Evolutionary conservation across 2,888 invertebrate species (phyloP).

Genomic region (Tupiocoris notatus): DNA sequence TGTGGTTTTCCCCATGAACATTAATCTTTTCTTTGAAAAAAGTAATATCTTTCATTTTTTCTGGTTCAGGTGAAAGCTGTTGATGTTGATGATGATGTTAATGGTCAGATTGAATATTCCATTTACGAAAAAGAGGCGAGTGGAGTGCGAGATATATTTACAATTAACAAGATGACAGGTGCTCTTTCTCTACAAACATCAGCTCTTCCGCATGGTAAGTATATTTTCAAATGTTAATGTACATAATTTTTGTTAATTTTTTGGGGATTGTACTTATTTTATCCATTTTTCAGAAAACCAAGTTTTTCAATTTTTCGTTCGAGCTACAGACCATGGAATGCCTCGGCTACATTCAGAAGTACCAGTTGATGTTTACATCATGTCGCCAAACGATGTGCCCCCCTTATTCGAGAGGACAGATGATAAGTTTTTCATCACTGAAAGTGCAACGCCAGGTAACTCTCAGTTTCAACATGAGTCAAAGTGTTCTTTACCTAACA

Average conservation of each 20-base stretch:
- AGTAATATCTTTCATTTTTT: too few relatives aligned
- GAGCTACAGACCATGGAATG: constrained; percentile 78
- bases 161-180: constrained; percentile 72
- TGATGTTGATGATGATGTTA: constrained; percentile 75
- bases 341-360: constrained; percentile 76
- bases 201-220: constrained; percentile 59
- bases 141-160: constrained; percentile 67
- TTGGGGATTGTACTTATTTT: neutral
- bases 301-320: constrained; percentile 83
- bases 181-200: constrained; percentile 67
- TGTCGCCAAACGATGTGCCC: constrained; percentile 66
- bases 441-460: constrained; percentile 68
- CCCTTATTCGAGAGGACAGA: constrained; percentile 73
- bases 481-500: too few relatives aligned
- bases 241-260: too few relatives aligned
- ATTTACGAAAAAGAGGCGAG: constrained; percentile 70
- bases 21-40: too few relatives aligned
- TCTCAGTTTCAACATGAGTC: neutral
- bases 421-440: constrained; percentile 76
- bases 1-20: too few relatives aligned
- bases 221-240: neutral
- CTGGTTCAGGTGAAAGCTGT: constrained; percentile 61
- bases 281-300: constrained; percentile 27
- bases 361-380: constrained; percentile 76
- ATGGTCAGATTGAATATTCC: constrained; percentile 71